Conservation (phyloP, 2,797 vertebrate genomes). For the Notamacropus eugenii region DNA sequence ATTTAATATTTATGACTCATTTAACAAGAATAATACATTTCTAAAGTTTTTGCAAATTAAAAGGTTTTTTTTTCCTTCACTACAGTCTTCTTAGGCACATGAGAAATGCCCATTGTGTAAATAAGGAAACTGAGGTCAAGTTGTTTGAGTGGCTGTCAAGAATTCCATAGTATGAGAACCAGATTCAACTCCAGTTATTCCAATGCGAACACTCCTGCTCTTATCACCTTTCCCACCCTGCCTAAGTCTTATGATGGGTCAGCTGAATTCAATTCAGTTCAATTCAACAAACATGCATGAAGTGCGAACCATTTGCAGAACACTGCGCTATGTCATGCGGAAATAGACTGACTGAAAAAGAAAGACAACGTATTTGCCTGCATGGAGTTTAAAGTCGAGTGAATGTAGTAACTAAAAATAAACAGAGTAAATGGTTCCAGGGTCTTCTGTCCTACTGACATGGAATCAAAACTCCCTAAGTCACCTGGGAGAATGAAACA, state of each 20-base stretch:
- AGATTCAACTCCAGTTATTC: background rate
- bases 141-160: background rate
- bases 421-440: background rate
- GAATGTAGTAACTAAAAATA: background rate
- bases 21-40: background rate
- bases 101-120: background rate
- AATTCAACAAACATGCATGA: background rate
- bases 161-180: background rate
- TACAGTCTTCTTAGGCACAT: background rate
- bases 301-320: background rate
- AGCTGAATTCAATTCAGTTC: background rate
- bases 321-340: background rate
- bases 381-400: background rate
- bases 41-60: background rate
- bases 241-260: background rate
- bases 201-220: background rate
- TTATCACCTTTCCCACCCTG: background rate
- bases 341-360: background rate
- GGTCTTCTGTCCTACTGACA: background rate
- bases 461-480: background rate
- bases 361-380: background rate
- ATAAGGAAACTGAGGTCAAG: background rate
- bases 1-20: background rate
- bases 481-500: background rate
- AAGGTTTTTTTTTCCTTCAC: background rate